phyloP scores from a whole-genome alignment of 2,888 invertebrate genomes.

The Epinotia nisella region DNA sequence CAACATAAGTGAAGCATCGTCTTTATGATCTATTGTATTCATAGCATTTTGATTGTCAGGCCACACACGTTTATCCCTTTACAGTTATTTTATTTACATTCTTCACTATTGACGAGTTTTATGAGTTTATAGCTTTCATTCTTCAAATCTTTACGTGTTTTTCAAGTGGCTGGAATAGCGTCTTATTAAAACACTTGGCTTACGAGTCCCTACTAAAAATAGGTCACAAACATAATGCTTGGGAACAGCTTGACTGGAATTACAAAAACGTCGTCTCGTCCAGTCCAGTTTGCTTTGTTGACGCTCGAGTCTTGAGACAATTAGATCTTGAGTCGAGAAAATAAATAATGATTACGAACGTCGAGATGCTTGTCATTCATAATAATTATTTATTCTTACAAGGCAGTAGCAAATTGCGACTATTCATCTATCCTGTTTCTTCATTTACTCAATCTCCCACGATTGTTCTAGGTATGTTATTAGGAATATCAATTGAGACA shows the following conservation, averaged over 20 bases:
- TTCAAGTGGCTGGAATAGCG: conserved; percentile 44
- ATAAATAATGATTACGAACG: conserved; percentile 17
- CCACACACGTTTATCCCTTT: conserved; percentile 48
- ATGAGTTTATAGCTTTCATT: neutral
- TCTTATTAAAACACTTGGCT: conserved; percentile 34
- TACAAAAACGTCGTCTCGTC: conserved; percentile 38
- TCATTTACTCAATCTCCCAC: neutral
- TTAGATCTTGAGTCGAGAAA: conserved; percentile 32
- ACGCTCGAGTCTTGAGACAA: conserved; percentile 13
- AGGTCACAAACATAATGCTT: conserved; percentile 41
- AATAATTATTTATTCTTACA: conserved; percentile 22
- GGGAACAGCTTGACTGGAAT: conserved; percentile 35
- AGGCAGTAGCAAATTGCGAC: conserved; percentile 12
- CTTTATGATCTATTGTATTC: conserved; percentile 67
- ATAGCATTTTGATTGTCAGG: conserved; percentile 52
- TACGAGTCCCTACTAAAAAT: conserved; percentile 38
- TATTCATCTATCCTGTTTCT: conserved; percentile 10
- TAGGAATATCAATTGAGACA: neutral
- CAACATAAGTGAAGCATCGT: conserved; percentile 38
- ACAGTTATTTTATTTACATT: conserved; percentile 22
- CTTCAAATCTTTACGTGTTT: conserved; percentile 42
- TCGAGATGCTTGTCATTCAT: conserved; percentile 2
- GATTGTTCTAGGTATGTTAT: neutral
- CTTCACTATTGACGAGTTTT: neutral
- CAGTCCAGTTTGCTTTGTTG: conserved; percentile 14